These are phyloP conservation scores for Athetis lepigone DNA, from an alignment of 2,888 invertebrate genomes.

Conservation along the genomic window DNA sequence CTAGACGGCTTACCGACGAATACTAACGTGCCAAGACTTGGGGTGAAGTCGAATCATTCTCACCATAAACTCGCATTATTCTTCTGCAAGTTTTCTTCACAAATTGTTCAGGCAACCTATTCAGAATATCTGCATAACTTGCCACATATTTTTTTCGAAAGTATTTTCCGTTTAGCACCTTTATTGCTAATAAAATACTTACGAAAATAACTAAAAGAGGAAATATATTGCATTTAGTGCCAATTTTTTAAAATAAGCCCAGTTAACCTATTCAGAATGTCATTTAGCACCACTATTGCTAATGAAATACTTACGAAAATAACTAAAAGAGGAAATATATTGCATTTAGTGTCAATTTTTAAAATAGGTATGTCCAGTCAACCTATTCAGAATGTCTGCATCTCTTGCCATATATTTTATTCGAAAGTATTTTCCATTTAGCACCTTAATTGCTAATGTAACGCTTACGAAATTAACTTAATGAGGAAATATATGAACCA, in stretches of 20 bases:
- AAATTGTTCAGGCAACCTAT: constrained; percentile 35
- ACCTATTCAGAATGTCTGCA: constrained; percentile 25
- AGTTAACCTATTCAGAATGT: constrained; percentile 26
- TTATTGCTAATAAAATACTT: constrained; percentile 39
- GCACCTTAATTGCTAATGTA: constrained; percentile 43
- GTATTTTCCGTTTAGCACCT: constrained; percentile 48
- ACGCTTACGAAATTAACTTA: constrained; percentile 17
- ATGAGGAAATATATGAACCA: not conserved
- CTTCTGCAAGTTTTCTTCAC: constrained; percentile 12
- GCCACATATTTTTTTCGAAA: constrained; percentile 34
- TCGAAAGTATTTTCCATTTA: constrained; percentile 48
- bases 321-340: not conserved
- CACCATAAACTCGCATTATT: constrained; percentile 37
- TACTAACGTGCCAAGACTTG: constrained; percentile 34
- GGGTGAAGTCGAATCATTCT: constrained; percentile 35
- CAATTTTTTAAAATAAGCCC: no score
- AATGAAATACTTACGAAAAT: constrained; percentile 35
- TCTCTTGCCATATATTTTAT: constrained; percentile 33
- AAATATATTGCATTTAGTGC: constrained; percentile 3
- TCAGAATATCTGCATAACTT: constrained; percentile 23
- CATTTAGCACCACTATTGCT: constrained; percentile 44
- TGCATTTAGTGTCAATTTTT: constrained; percentile 4
- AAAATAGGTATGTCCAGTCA: constrained; percentile 24
- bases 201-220: constrained; percentile 3
- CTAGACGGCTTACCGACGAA: constrained; percentile 26